Evolutionary conservation across 2,797 vertebrate species (phyloP), one percentile per base, ranked within the genome.

Genomic region (Monodelphis domestica): DNA sequence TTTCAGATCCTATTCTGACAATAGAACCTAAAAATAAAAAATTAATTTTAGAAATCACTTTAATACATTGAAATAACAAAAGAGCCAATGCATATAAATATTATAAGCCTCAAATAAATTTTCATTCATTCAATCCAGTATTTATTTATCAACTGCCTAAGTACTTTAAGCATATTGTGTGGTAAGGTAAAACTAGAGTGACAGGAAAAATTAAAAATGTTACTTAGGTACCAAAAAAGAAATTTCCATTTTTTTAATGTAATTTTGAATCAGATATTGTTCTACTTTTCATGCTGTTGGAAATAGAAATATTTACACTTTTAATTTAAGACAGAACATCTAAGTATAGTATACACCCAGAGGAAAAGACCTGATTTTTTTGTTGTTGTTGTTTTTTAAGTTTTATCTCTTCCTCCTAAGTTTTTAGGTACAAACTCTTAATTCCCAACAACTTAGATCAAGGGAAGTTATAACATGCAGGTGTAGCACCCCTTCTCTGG

Each of bases 191-290:
- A 50, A 26, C 21, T 84, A 45, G 2, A 84, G 21, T 38, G 38
- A 38, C n/a, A 45, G 70, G 78, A 45, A n/a, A 26, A 78, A 78
- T 45, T 78, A 38, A 78, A 45, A 45, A 78, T 93, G n/a, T 94
- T 33, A 63, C 45, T 28, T 55, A 21, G 93, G 2, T 92, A 5
- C 28, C 33, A 78, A 45, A 50, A 84, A 14, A 5, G 5, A 0
- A 45, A 45, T 78, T 84, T 33, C 30, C 30, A 53, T 90, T 52
- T 11, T 24, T 92, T 54, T 55, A 90, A 93, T 92, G 17, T 53
- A 90, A 33, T 45, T 90, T 89, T 30, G 84, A 90, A 14, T 95
- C 57, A 95, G 59, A 89, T 89, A n/a, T 63, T 54, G 89, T 90
- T 78, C 89, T 94, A 11, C 12, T 89, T 92, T 88, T 14, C 87